These are phyloP conservation scores for Onthophagus sagittarius DNA, from an alignment of 2,888 invertebrate genomes.

Conservation along the genomic window DNA sequence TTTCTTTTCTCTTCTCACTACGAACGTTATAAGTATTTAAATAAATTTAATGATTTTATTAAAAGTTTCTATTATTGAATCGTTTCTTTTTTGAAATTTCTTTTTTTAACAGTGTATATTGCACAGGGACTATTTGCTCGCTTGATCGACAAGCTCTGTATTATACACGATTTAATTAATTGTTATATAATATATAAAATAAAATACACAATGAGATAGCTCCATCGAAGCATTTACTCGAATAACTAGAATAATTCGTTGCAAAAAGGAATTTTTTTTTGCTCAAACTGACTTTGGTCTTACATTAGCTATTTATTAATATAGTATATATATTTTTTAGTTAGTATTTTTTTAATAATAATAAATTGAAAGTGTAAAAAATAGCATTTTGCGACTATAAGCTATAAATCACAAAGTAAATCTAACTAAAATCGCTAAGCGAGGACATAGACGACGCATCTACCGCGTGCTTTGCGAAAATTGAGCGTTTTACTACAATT, in stretches of 20 bases:
- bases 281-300: slow-evolving; percentile 8
- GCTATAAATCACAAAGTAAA: slow-evolving; percentile 31
- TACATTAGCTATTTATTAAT: background rate
- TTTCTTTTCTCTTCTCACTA: background rate
- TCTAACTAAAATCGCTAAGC: slow-evolving; percentile 31
- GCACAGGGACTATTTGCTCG: slow-evolving; percentile 5
- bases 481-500: slow-evolving; percentile 18
- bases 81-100: background rate
- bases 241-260: slow-evolving; percentile 8
- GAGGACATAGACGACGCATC: slow-evolving; percentile 25
- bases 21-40: background rate
- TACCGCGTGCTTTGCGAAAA: slow-evolving; percentile 7
- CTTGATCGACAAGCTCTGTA: slow-evolving; percentile 7
- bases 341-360: background rate
- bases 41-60: background rate
- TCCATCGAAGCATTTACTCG: background rate
- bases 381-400: background rate
- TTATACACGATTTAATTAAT: background rate
- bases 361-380: background rate
- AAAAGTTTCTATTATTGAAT: background rate
- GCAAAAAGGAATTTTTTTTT: slow-evolving; percentile 4
- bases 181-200: background rate
- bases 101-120: background rate
- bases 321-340: background rate
- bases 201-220: background rate